phyloP scores from a whole-genome alignment of 1,140 invertebrate genomes.

The Microplitis demolitor region DNA sequence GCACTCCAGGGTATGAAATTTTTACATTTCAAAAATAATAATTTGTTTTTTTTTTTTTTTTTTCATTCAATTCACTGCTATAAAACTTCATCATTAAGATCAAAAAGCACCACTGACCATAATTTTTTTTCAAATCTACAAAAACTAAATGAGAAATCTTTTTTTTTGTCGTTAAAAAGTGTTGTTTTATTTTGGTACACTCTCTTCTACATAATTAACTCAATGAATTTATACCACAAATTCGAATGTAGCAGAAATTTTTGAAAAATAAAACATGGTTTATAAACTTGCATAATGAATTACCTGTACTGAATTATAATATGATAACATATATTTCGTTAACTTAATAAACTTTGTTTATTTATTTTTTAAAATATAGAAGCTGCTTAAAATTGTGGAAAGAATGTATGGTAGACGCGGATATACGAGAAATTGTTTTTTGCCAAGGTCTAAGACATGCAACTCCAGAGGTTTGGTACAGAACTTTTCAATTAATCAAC shows the following conservation, averaged over 20 bases:
- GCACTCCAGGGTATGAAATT: not conserved
- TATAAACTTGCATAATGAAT: too few species aligned
- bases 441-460: slow-evolving; percentile 20
- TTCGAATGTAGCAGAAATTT: too few species aligned
- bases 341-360: not conserved
- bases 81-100: too few species aligned
- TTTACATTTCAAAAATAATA: not conserved
- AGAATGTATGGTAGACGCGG: slow-evolving; percentile 5
- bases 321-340: not conserved
- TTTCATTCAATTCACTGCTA: not conserved
- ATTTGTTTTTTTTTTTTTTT: not conserved
- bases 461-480: not conserved
- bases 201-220: too few species aligned
- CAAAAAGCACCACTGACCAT: too few species aligned
- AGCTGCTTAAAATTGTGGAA: not conserved
- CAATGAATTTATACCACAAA: too few species aligned
- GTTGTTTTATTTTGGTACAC: too few species aligned
- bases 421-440: slow-evolving; percentile 8
- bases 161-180: too few species aligned
- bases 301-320: not conserved
- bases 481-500: slow-evolving; percentile 8
- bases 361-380: not conserved
- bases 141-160: too few species aligned
- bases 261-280: too few species aligned
- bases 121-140: too few species aligned